Conservation (phyloP, 1,140 invertebrate species). For the Rhynchophorus ferrugineus region DNA sequence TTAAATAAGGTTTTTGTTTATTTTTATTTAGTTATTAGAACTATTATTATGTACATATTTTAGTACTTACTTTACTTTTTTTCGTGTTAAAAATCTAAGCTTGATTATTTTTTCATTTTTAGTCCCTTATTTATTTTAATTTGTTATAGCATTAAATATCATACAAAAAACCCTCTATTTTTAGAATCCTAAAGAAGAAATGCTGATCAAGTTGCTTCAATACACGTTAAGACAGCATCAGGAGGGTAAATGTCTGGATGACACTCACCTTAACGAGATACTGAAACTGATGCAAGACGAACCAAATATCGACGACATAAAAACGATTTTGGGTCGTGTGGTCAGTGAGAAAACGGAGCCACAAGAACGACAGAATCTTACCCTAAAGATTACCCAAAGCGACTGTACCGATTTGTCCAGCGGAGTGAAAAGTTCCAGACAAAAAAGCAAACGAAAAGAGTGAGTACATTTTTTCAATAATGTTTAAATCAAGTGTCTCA, state of each 20-base stretch:
- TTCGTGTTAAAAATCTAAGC: no score
- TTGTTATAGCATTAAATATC: no score
- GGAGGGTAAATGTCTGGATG: not conserved
- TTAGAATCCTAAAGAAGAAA: constrained; percentile 8
- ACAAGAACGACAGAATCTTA: constrained; percentile 4
- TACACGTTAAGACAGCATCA: constrained; percentile 5
- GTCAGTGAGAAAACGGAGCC: not conserved
- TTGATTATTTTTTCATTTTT: no score
- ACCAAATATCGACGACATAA: constrained; percentile 1
- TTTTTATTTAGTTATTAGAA: no score
- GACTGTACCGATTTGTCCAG: constrained; percentile 4
- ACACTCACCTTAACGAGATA: constrained; percentile 1
- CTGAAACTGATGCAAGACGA: constrained; percentile 5
- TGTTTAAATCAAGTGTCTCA: no score
- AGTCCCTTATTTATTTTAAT: no score
- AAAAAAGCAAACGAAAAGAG: constrained; percentile 8
- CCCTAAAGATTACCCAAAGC: constrained; percentile 14
- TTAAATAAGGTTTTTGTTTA: no score
- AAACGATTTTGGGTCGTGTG: constrained; percentile 4
- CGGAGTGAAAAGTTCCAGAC: not conserved
- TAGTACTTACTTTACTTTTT: no score
- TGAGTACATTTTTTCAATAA: constrained; percentile 12
- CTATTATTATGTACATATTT: no score
- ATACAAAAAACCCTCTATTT: no score
- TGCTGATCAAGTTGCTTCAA: constrained; percentile 10